These are phyloP conservation scores for Drosophila kepulauana DNA, from an alignment of 1,140 invertebrate genomes.

Conservation along the genomic window DNA sequence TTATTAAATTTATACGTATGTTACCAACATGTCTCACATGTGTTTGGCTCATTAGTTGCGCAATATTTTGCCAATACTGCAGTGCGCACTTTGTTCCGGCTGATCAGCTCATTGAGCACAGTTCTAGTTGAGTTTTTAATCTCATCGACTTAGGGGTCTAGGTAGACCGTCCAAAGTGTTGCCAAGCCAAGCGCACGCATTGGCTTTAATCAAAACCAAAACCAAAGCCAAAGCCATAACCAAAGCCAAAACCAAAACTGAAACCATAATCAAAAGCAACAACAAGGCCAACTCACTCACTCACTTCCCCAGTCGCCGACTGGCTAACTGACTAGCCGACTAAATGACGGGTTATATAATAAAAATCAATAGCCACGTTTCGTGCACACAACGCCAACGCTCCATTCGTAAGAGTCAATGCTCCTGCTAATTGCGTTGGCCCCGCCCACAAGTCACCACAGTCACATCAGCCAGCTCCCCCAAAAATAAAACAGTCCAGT, in stretches of 20 bases:
- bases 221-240: constrained; percentile 6
- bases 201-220: constrained; percentile 48
- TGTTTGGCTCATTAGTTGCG: constrained; percentile 54
- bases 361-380: constrained; percentile 67
- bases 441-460: background rate
- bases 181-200: constrained; percentile 59
- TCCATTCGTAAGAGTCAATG: constrained; percentile 51
- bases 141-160: constrained; percentile 23
- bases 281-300: constrained; percentile 15
- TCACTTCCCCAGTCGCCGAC: too few species aligned
- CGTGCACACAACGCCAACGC: constrained; percentile 14
- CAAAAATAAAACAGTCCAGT: constrained; percentile 37
- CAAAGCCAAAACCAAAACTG: background rate
- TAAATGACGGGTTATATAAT: constrained; percentile 45
- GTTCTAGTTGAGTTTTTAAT: constrained; percentile 40
- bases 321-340: constrained; percentile 24
- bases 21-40: constrained; percentile 24
- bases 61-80: constrained; percentile 52
- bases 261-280: background rate
- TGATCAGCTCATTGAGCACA: constrained; percentile 78
- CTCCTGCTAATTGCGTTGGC: constrained; percentile 47
- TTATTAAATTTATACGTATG: constrained; percentile 17
- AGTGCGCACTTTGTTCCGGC: constrained; percentile 67
- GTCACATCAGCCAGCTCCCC: background rate
- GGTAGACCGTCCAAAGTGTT: constrained; percentile 13